Conservation (phyloP, 1,140 invertebrate genomes). For the Tetranychus cinnabarinus region DNA sequence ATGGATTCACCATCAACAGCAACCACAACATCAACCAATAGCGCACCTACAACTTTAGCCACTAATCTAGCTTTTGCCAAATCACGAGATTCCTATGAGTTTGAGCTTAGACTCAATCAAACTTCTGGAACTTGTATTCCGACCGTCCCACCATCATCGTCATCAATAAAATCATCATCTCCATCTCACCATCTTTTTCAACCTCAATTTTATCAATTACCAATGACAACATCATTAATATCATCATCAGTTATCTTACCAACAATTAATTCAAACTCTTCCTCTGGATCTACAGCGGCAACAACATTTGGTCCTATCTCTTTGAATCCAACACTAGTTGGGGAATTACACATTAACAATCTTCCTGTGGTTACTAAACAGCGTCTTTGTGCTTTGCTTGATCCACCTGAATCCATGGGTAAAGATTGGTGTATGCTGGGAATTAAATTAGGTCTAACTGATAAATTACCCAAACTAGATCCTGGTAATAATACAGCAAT, state of each 20-base stretch:
- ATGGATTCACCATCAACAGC: not conserved
- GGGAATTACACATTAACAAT: conserved; percentile 27
- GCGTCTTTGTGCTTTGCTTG: conserved; percentile 33
- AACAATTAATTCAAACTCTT: no score
- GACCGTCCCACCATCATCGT: not conserved
- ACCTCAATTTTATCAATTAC: no score
- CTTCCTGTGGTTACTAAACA: conserved; percentile 27
- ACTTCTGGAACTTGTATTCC: not conserved
- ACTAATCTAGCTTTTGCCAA: no score
- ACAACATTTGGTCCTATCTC: not conserved
- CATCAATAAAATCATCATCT: not conserved
- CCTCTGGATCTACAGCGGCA: not conserved
- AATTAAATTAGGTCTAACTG: conserved; percentile 37
- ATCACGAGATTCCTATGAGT: no score
- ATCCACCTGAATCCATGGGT: conserved; percentile 50
- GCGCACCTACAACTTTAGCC: no score
- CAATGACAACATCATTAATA: not conserved
- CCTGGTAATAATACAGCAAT: conserved; percentile 17
- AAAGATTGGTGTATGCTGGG: conserved; percentile 59
- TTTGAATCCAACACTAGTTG: conserved; percentile 18
- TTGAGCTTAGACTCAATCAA: no score
- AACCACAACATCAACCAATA: no score
- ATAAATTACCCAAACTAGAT: conserved; percentile 28
- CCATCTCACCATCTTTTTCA: not conserved
- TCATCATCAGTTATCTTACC: not conserved